Evolutionary conservation across 1,140 invertebrate genomes (phyloP), one percentile per base, ranked within the genome.

Genomic region (Harlomillsia oculata): DNA sequence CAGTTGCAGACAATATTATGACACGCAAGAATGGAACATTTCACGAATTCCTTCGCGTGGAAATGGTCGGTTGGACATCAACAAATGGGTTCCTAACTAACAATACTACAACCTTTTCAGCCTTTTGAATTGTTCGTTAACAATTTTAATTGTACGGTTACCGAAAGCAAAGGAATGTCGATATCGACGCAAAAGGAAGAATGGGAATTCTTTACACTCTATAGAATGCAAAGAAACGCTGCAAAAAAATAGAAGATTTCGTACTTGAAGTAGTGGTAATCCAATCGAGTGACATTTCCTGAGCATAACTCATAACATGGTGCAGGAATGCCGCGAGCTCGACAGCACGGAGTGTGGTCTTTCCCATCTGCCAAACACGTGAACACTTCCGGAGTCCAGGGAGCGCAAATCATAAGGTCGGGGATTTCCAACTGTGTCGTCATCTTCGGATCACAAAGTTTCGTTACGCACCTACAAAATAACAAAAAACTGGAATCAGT

Each of bases 371-470:
- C 80, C 45, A 89, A 72, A 67, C 87, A 89, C 3, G 78, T 78
- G 67, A 89, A 89, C 2, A 84, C 85, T 20, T 81, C 79, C 0
- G 80, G 77, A 1, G 84, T 83, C 83, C 84, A 88, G 0, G 86
- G 84, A 0, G 86, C 86, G 69, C 87, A 89, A 26, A 88, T 86
- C 81, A 89, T 87, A 62, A 88, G 73, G 69, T 89, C 85, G 55
- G 78, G 77, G 28, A 83, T 73, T 56, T 78, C 78, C 1, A 78
- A 76, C 26, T 75, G 70, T 45, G 77, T 76, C 2, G 78, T 74
- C 53, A 80, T 76, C 21, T 78, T 76, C 1, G 85, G 84, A 69
- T 88, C 84, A 65, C 87, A 89, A 50, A 90, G 74, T 63, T 83
- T 85, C 57, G 82, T 79, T 1, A 88, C 69, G 67, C 87, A 90